A percentile compares a stretch with the other conserved stretches of the same genome.
These are phyloP conservation scores for Embidobia sp. DNA, from an alignment of 2,888 invertebrate genomes.

Conservation along the genomic window DNA sequence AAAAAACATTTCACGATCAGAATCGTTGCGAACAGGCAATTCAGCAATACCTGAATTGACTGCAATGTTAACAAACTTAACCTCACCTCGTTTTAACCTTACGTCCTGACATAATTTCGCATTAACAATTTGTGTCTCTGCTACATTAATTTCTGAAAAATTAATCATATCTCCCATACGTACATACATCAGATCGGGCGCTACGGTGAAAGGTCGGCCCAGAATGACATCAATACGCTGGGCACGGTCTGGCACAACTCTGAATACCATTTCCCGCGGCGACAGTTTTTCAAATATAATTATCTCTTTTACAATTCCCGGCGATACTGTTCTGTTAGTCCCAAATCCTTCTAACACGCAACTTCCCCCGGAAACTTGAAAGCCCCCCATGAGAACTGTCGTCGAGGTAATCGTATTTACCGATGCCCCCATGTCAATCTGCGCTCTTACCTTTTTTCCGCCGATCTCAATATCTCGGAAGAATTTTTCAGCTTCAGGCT, in stretches of 20 bases:
- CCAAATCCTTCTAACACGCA: constrained; percentile 9
- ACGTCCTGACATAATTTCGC: too few relatives aligned
- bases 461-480: not conserved
- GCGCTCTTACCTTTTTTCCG: not conserved
- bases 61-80: too few relatives aligned
- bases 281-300: constrained; percentile 20
- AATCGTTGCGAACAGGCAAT: too few relatives aligned
- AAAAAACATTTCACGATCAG: too few relatives aligned
- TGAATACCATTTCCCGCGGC: constrained; percentile 7
- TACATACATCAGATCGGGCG: constrained; percentile 11
- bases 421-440: constrained; percentile 32
- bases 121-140: too few relatives aligned
- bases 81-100: too few relatives aligned
- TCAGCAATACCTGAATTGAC: too few relatives aligned
- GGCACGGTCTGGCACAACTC: constrained; percentile 24
- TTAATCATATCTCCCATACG: constrained; percentile 12
- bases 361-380: not conserved
- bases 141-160: too few relatives aligned
- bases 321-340: not conserved
- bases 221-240: constrained; percentile 26
- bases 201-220: constrained; percentile 33
- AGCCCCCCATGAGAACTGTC: not conserved
- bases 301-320: not conserved
- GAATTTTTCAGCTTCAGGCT: not conserved
- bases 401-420: constrained; percentile 15